Evolutionary conservation across 2,888 invertebrate genomes (phyloP).

Genomic region (Ptychoptera albimana): DNA sequence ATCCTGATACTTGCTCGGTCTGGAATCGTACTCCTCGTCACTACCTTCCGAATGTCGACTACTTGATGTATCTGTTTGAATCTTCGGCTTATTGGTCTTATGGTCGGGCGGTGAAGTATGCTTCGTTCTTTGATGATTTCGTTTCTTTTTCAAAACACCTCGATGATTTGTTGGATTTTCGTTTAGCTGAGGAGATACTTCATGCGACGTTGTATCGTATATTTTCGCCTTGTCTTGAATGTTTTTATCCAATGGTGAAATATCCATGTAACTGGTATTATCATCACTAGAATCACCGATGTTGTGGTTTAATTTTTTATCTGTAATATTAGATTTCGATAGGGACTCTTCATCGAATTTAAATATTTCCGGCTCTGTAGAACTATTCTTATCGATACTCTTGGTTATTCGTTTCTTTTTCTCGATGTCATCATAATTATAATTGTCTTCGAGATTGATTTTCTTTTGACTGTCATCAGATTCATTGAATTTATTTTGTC

Average conservation of each 20-base stretch:
- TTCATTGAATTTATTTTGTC: constrained; percentile 15
- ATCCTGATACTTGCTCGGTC: no score
- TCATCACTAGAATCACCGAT: constrained; percentile 1
- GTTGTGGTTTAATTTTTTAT: constrained; percentile 1
- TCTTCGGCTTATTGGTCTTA: no score
- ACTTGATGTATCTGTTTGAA: no score
- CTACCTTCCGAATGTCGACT: no score
- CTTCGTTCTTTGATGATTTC: no score
- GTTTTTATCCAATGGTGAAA: neutral
- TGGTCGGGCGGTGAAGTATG: no score
- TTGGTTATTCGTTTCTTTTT: constrained; percentile 20
- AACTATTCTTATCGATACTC: constrained; percentile 18
- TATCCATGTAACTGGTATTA: constrained; percentile 5
- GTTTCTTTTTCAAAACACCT: no score
- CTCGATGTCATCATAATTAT: constrained; percentile 13
- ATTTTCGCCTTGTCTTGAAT: no score
- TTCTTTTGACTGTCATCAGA: neutral
- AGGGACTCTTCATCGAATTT: constrained; percentile 18
- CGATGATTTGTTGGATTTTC: no score
- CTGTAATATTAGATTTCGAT: neutral
- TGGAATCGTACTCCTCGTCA: no score
- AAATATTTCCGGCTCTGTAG: constrained; percentile 21
- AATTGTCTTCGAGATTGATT: constrained; percentile 19
- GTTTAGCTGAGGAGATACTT: no score
- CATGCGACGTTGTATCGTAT: no score